A percentile compares a stretch with the other conserved stretches of the same genome.
Evolutionary conservation across 2,113 vertebrate genomes (phyloP).

Genomic region (Muntiacus muntjak): DNA sequence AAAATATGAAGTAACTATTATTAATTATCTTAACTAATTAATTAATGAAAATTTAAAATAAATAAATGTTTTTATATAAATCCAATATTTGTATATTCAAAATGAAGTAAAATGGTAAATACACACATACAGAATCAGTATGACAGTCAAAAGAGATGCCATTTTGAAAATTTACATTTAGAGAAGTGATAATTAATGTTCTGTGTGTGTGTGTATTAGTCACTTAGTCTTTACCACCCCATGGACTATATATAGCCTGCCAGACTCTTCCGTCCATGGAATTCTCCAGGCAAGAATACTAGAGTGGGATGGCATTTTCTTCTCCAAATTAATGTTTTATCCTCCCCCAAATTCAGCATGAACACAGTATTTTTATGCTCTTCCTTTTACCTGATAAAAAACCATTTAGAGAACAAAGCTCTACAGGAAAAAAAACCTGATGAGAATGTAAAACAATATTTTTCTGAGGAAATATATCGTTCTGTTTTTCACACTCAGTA

Average conservation of each 20-base stretch:
- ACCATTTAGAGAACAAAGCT: background rate
- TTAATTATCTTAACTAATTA: background rate
- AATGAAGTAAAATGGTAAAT: background rate
- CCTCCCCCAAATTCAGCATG: background rate
- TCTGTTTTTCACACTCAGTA: background rate
- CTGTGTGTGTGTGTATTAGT: background rate
- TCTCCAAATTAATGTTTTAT: background rate
- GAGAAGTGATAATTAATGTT: background rate
- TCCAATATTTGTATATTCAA: background rate
- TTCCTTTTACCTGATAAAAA: background rate
- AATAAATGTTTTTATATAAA: background rate
- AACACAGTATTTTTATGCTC: background rate
- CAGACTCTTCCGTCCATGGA: background rate
- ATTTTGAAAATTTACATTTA: background rate
- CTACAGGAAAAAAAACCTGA: background rate
- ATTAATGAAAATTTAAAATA: background rate
- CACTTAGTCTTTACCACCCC: fast-evolving
- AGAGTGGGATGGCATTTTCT: background rate
- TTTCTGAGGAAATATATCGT: background rate
- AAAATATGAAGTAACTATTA: background rate
- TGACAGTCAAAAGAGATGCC: background rate
- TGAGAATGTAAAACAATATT: background rate
- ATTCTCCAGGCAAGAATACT: background rate
- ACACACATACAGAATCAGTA: background rate
- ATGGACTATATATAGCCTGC: background rate